Conservation (phyloP, 2,888 invertebrate species). For the Drosophila mercatorum region DNA sequence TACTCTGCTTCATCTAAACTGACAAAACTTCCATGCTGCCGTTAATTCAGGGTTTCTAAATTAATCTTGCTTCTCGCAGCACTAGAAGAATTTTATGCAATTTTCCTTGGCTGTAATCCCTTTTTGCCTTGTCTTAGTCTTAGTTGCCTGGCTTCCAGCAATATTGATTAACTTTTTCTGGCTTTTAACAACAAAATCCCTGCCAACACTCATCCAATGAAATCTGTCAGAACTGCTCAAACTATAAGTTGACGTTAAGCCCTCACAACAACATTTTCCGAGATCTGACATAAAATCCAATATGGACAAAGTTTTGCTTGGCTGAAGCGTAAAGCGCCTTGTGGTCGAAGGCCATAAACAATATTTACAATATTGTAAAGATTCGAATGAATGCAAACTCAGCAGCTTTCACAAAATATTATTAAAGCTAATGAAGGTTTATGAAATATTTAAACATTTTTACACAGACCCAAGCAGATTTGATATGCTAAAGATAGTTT, state of each 20-base stretch:
- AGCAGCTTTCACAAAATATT: neutral
- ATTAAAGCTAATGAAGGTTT: neutral
- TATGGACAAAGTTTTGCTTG: slow-evolving; percentile 49
- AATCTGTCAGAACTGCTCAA: slow-evolving; percentile 55
- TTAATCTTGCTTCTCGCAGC: neutral
- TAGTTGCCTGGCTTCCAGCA: slow-evolving; percentile 35
- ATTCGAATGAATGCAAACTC: neutral
- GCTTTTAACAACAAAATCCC: slow-evolving; percentile 58
- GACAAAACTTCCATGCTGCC: neutral
- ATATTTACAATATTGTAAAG: neutral
- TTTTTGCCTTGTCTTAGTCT: slow-evolving; percentile 16
- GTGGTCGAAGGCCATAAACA: slow-evolving; percentile 20
- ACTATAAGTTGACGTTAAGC: slow-evolving; percentile 39
- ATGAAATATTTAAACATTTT: neutral
- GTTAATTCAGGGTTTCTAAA: neutral
- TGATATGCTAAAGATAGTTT: neutral
- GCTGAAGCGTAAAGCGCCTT: slow-evolving; percentile 8
- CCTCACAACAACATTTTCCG: slow-evolving; percentile 37
- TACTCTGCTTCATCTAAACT: neutral
- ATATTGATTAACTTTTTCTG: slow-evolving; percentile 61
- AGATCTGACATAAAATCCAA: slow-evolving; percentile 39
- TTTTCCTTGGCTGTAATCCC: slow-evolving; percentile 29
- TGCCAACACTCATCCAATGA: slow-evolving; percentile 25
- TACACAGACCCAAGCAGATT: neutral
- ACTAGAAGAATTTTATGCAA: slow-evolving; percentile 20